Conservation (phyloP, 2,797 vertebrate species). For the Falco berigora region DNA sequence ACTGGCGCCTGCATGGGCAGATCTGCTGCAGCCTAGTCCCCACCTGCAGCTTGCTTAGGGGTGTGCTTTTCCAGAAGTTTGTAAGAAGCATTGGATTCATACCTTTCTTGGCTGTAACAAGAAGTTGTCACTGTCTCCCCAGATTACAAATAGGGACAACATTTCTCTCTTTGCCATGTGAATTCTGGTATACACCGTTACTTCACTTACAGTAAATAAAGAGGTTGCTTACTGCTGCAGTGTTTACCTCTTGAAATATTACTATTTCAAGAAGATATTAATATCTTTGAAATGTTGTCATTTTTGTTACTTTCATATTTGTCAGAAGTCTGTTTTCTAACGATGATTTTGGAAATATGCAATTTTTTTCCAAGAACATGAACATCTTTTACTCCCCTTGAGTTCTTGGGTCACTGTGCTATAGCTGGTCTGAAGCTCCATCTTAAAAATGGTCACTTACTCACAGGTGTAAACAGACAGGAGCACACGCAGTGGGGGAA, state of each 20-base stretch:
- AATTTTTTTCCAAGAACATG: background rate
- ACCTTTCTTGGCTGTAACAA: background rate
- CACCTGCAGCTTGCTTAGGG: background rate
- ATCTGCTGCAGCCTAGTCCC: background rate
- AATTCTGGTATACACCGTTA: background rate
- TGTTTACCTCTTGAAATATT: background rate
- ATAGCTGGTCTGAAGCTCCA: background rate
- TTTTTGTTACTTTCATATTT: background rate
- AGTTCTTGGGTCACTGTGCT: background rate
- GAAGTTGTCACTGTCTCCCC: background rate
- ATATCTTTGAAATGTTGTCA: background rate
- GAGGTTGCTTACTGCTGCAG: background rate
- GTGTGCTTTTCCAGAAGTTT: background rate
- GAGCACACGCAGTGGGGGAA: background rate
- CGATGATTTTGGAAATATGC: background rate
- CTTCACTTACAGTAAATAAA: background rate
- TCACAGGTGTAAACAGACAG: background rate
- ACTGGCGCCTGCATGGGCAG: accelerated
- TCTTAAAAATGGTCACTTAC: background rate
- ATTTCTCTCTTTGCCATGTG: background rate
- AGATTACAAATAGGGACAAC: background rate
- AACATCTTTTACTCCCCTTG: background rate
- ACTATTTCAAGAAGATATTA: background rate
- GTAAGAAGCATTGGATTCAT: background rate
- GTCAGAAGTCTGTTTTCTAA: background rate